A percentile compares a stretch with the other conserved stretches of the same genome.
Conservation (phyloP, 1,140 invertebrate species). For the Camponotus floridanus region DNA sequence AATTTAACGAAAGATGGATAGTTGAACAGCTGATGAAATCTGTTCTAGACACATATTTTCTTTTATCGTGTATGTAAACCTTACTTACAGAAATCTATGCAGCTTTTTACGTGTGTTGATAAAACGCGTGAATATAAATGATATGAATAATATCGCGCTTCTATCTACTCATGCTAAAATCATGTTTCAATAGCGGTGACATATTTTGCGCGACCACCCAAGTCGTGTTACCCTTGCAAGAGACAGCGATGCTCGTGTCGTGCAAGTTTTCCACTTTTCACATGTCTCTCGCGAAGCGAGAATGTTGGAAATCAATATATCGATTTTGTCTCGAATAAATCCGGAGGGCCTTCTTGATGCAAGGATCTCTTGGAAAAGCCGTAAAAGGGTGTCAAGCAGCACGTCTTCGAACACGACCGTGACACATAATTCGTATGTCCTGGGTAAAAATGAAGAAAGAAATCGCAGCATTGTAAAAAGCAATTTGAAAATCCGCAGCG, state of each 20-base stretch:
- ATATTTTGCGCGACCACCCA: constrained; percentile 55
- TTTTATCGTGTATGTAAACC: not conserved
- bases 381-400: constrained; percentile 68
- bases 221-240: not conserved
- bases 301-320: constrained; percentile 68
- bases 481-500: not conserved
- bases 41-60: not conserved
- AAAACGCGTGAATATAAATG: constrained; percentile 8
- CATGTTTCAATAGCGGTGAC: constrained; percentile 19
- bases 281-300: not conserved
- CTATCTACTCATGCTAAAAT: constrained; percentile 36
- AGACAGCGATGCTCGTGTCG: constrained; percentile 4
- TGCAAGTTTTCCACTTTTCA: constrained; percentile 63
- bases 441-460: constrained; percentile 53
- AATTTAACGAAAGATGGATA: not conserved
- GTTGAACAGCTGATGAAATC: not conserved
- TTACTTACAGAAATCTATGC: not conserved
- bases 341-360: constrained; percentile 66
- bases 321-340: constrained; percentile 17
- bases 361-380: constrained; percentile 67
- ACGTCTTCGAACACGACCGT: constrained; percentile 32
- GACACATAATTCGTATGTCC: constrained; percentile 50
- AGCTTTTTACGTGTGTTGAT: not conserved
- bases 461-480: constrained; percentile 41
- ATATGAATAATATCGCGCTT: constrained; percentile 16